A percentile compares a stretch with the other conserved stretches of the same genome.
These are phyloP conservation scores for Chloropsis hardwickii DNA, from an alignment of 2,113 vertebrate species.

Conservation along the genomic window DNA sequence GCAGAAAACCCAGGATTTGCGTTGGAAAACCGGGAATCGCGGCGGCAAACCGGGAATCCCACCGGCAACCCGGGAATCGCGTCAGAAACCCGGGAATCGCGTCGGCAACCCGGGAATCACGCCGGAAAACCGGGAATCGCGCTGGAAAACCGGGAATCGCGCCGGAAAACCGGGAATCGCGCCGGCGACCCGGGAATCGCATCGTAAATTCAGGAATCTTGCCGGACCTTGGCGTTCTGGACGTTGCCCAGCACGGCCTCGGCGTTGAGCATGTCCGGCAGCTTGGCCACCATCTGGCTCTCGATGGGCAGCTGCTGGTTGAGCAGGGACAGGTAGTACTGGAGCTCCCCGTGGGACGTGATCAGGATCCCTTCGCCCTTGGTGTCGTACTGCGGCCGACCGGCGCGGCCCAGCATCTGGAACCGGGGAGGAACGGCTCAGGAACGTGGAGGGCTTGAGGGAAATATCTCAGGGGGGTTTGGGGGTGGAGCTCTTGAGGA, in stretches of 20 bases:
- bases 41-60: no score
- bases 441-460: background rate
- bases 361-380: background rate
- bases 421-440: background rate
- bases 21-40: no score
- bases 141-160: no score
- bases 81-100: no score
- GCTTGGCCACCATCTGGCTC: background rate
- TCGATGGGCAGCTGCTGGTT: background rate
- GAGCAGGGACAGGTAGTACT: background rate
- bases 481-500: background rate
- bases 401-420: background rate
- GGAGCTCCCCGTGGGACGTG: background rate
- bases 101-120: no score
- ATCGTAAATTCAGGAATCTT: no score
- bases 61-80: no score
- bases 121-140: no score
- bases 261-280: background rate
- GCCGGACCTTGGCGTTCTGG: background rate
- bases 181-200: no score
- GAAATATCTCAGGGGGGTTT: background rate
- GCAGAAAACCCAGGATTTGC: no score
- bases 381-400: background rate
- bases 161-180: rapidly evolving
- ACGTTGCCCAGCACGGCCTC: background rate